phyloP scores from a whole-genome alignment of 1,140 invertebrate species.

The Drosophila pectinifera region DNA sequence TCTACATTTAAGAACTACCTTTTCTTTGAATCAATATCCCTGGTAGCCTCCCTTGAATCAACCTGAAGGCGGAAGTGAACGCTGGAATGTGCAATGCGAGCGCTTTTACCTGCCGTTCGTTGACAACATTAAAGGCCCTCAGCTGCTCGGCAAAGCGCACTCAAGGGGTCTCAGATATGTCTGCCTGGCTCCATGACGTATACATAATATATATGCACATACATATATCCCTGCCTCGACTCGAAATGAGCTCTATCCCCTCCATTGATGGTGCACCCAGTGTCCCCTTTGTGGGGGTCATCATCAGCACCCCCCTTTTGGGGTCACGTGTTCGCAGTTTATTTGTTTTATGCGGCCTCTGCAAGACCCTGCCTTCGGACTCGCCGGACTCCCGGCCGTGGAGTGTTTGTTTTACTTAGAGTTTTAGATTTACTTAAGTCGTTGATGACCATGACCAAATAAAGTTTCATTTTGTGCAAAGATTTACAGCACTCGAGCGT shows the following conservation, averaged over 20 bases:
- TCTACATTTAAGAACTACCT: no score
- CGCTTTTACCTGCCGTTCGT: constrained; percentile 63
- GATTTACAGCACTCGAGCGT: constrained; percentile 81
- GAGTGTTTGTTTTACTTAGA: constrained; percentile 81
- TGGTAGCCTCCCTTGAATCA: not conserved
- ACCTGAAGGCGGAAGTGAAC: constrained; percentile 56
- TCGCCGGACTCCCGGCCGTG: constrained; percentile 1
- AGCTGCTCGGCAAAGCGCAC: constrained; percentile 53
- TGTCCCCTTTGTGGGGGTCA: constrained; percentile 49
- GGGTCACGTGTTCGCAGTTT: constrained; percentile 79
- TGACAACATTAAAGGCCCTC: constrained; percentile 69
- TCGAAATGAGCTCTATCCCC: constrained; percentile 26
- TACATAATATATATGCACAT: not conserved
- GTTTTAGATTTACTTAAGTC: constrained; percentile 82
- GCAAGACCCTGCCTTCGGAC: constrained; percentile 24
- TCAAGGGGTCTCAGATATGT: constrained; percentile 48
- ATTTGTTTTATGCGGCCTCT: constrained; percentile 75
- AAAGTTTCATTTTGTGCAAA: constrained; percentile 80
- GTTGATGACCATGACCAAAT: constrained; percentile 82
- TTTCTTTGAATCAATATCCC: not conserved
- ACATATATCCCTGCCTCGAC: not conserved
- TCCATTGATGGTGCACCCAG: constrained; percentile 43
- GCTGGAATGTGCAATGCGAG: constrained; percentile 65
- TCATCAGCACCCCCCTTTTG: constrained; percentile 56
- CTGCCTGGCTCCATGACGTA: constrained; percentile 9